Base-by-base conservation (phyloP, 2,797 vertebrate species). In the Enteromius fasciolatus region DNA sequence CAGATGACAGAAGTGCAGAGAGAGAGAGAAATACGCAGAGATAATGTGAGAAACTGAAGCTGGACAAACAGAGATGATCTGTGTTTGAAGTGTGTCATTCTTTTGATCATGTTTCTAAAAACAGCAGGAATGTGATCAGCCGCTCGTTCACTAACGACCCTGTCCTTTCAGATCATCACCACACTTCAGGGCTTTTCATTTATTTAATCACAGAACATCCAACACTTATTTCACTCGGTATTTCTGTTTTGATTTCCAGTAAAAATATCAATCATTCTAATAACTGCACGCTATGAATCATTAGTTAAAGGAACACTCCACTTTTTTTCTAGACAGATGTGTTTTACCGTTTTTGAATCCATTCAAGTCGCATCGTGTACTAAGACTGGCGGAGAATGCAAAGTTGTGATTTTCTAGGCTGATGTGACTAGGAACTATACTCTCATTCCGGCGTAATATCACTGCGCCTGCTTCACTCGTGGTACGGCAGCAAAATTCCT, bases 31-130 rank as follows among this genome's bases (percentile, higher is more conserved):
- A 33, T 67, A 73, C 61, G 85, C 67, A 82, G 86, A 87, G 89
- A 86, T 3, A 31, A 84, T 8, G 61, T 63, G 74, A 80, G 76
- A 28, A 83, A 83, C 78, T 84, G 83, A 80, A 80, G 78, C 28
- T 18, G 33, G 25, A 23, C 3, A 41, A 14, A 64, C 48, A 66
- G 46, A 23, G 61, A 36, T 1, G 14, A 23, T 25, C 41, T 23
- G n/a, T 41, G 67, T 46, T 31, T 46, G 76, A 78, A 66, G 61
- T 44, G 33, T 41, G 73, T 28, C 41, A 28, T 33, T 31, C 57
- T 78, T 64, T 14, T 48, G 20, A 67, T 78, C 25, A 31, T 18
- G 41, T 46, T 76, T 41, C 41, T 76, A 46, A 61, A 17, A 7
- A 12, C 36, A 11, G 54, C 54, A 28, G 41, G 39, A 76, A 28